Percentiles rank a stretch among this genome's conserved stretches.
Evolutionary conservation across 2,113 vertebrate genomes (phyloP).

Genomic region (Bombycilla garrulus): DNA sequence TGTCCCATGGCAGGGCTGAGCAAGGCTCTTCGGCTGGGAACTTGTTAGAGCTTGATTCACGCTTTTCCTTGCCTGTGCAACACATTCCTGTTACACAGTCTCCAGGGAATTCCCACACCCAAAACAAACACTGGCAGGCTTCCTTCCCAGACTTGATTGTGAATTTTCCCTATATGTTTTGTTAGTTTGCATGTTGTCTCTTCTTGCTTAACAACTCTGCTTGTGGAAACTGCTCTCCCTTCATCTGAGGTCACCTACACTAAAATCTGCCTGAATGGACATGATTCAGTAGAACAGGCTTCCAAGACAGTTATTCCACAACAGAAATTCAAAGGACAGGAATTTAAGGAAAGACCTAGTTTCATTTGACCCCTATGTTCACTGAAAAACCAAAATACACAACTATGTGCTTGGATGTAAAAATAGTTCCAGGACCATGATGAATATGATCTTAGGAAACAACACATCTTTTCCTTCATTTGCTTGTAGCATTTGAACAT

Average conservation of each 20-base stretch:
- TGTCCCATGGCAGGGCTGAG: fast-evolving
- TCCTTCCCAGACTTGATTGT: background rate
- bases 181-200: background rate
- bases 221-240: background rate
- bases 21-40: background rate
- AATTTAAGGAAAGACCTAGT: background rate
- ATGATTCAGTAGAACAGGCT: background rate
- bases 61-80: background rate
- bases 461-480: background rate
- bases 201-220: background rate
- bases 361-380: background rate
- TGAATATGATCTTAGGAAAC: background rate
- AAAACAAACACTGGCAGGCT: background rate
- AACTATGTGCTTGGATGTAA: fast-evolving
- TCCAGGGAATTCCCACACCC: background rate
- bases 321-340: background rate
- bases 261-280: background rate
- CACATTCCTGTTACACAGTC: background rate
- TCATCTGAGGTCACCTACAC: background rate
- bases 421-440: background rate
- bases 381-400: background rate
- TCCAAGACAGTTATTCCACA: background rate
- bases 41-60: background rate
- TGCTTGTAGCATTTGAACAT: background rate
- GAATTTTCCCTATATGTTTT: background rate